Percentiles rank a stretch among this genome's conserved stretches.
phyloP scores from a whole-genome alignment of 2,797 vertebrate species.

The Simalia tracyae region DNA sequence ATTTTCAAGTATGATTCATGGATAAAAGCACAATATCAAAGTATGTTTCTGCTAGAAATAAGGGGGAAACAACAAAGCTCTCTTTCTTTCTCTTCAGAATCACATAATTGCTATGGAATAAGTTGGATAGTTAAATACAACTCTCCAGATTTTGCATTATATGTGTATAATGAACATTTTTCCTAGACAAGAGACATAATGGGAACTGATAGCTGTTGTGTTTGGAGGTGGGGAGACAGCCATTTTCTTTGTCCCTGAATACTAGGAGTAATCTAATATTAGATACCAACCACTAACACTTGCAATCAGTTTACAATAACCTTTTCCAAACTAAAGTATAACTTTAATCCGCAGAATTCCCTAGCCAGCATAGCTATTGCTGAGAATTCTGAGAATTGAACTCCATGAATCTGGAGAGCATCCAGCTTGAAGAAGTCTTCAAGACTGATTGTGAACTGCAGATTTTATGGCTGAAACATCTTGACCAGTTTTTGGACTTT shows the following conservation, averaged over 20 bases:
- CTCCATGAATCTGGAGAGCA: background rate
- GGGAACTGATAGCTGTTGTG: background rate
- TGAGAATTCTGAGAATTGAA: background rate
- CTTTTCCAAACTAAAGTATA: background rate
- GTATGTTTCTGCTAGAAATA: constrained; percentile 54
- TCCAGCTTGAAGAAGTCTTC: background rate
- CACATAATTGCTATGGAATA: background rate
- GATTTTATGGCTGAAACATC: background rate
- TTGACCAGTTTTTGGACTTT: background rate
- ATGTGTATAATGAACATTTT: background rate
- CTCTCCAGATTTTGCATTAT: background rate
- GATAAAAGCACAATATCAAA: constrained; percentile 62
- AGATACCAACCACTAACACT: background rate
- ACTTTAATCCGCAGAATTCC: background rate
- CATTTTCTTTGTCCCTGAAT: background rate
- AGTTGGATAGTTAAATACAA: background rate
- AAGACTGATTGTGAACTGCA: background rate
- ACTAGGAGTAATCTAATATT: background rate
- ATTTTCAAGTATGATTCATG: constrained; percentile 43
- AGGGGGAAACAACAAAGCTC: constrained; percentile 28
- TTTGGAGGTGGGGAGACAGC: background rate
- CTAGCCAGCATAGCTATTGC: background rate
- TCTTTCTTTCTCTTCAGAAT: constrained; percentile 43
- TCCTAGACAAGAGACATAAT: background rate
- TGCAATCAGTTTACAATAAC: background rate